Evolutionary conservation across 1,140 invertebrate species (phyloP).

Genomic region (Dufourea novaeangliae): DNA sequence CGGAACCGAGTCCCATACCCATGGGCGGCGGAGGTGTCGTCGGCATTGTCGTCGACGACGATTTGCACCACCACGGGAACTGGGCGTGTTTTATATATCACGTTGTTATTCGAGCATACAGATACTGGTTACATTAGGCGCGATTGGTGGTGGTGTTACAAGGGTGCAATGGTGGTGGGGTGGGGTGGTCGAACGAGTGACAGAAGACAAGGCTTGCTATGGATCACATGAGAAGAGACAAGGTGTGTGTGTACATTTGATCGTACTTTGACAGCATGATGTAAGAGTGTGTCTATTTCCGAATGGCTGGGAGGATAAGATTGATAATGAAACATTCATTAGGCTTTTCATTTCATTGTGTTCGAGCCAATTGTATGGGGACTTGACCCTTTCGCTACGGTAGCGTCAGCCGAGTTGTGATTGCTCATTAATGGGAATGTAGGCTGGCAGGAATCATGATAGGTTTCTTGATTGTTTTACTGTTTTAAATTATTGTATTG

Average conservation of each 20-base stretch:
- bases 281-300: neutral
- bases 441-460: too few species aligned
- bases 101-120: slow-evolving; percentile 62
- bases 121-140: slow-evolving; percentile 18
- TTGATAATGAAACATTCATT: too few species aligned
- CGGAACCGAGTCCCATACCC: slow-evolving; percentile 64
- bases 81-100: slow-evolving; percentile 75
- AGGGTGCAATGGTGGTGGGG: slow-evolving; percentile 7
- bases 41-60: slow-evolving; percentile 77
- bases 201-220: slow-evolving; percentile 11
- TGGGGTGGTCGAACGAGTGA: slow-evolving; percentile 30
- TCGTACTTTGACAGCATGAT: too few species aligned
- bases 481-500: too few species aligned
- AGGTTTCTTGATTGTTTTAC: too few species aligned
- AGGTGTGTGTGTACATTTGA: neutral
- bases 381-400: too few species aligned
- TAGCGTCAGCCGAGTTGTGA: too few species aligned
- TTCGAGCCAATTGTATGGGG: too few species aligned
- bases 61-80: slow-evolving; percentile 82
- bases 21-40: slow-evolving; percentile 74
- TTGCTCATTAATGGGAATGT: too few species aligned
- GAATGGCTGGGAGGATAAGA: neutral
- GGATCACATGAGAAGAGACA: slow-evolving; percentile 26
- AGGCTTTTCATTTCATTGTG: too few species aligned
- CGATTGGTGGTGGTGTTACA: slow-evolving; percentile 1